Conservation (phyloP, 2,888 invertebrate genomes). For the Cantharis rustica region DNA sequence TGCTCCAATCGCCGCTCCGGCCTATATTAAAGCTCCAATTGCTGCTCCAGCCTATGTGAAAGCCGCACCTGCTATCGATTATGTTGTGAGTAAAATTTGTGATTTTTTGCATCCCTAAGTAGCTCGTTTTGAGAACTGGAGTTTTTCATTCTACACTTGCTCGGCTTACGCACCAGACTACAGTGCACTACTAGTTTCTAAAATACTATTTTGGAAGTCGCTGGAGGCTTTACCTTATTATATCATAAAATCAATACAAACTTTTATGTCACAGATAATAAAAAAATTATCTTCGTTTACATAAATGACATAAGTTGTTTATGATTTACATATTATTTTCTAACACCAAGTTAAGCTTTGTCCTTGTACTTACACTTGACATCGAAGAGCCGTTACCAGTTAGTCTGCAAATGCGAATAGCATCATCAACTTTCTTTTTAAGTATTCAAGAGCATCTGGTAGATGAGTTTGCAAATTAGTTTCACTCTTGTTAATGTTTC, state of each 20-base stretch:
- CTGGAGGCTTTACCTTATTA: not conserved
- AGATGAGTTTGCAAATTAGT: conserved; percentile 4
- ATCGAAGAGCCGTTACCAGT: conserved; percentile 2
- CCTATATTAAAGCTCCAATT: conserved; percentile 36
- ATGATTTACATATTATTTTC: not conserved
- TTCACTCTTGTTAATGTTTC: conserved; percentile 5
- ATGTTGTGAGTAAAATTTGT: conserved; percentile 40
- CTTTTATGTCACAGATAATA: not conserved
- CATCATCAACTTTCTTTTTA: conserved; percentile 9
- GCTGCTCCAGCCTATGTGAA: conserved; percentile 42
- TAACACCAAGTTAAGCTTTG: not conserved
- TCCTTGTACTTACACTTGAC: conserved; percentile 24
- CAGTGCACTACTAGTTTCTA: not conserved
- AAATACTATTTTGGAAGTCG: no score
- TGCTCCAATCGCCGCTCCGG: conserved; percentile 25
- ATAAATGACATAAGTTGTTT: not conserved
- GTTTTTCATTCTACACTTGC: no score
- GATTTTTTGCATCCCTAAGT: not conserved
- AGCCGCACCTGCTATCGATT: conserved; percentile 45
- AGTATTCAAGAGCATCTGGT: conserved; percentile 9
- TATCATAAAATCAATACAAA: not conserved
- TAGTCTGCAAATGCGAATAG: conserved; percentile 7
- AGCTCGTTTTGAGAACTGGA: no score
- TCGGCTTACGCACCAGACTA: not conserved
- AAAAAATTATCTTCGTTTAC: not conserved